These are phyloP conservation scores for Eupelmus urozonus DNA, from an alignment of 2,888 invertebrate genomes.

Conservation along the genomic window DNA sequence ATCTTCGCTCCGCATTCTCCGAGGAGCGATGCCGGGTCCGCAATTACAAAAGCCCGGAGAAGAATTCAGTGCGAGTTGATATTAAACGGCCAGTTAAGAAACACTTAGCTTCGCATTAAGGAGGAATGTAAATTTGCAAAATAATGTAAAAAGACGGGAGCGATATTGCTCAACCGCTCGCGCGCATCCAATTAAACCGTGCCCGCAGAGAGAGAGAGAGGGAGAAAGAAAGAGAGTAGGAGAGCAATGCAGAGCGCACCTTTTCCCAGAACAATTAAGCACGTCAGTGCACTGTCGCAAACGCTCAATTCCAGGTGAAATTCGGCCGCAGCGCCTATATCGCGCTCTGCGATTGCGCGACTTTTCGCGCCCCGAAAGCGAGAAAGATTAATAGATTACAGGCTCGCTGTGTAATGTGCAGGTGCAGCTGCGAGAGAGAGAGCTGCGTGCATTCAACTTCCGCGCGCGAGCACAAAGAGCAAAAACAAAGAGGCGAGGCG, in stretches of 20 bases:
- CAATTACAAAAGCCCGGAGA: neutral
- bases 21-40: neutral
- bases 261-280: conserved; percentile 38
- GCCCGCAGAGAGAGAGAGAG: neutral
- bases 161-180: conserved; percentile 16
- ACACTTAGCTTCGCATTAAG: conserved; percentile 43
- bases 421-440: conserved; percentile 18
- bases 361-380: conserved; percentile 9
- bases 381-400: conserved; percentile 56
- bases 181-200: conserved; percentile 30
- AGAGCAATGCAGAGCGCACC: too few species aligned
- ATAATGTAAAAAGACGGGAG: conserved; percentile 7
- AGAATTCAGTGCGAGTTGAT: conserved; percentile 12
- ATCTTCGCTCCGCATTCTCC: neutral
- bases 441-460: conserved; percentile 19
- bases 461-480: neutral
- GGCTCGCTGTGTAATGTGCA: conserved; percentile 36
- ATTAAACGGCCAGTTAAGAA: conserved; percentile 44
- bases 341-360: conserved; percentile 5
- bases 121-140: conserved; percentile 38
- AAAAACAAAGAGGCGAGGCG: neutral
- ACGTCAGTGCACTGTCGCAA: conserved; percentile 4
- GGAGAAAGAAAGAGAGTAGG: too few species aligned
- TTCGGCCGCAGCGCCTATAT: neutral
- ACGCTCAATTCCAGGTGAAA: conserved; percentile 20